Evolutionary conservation across 2,113 vertebrate genomes (phyloP).

Genomic region (Notiomystis cincta): DNA sequence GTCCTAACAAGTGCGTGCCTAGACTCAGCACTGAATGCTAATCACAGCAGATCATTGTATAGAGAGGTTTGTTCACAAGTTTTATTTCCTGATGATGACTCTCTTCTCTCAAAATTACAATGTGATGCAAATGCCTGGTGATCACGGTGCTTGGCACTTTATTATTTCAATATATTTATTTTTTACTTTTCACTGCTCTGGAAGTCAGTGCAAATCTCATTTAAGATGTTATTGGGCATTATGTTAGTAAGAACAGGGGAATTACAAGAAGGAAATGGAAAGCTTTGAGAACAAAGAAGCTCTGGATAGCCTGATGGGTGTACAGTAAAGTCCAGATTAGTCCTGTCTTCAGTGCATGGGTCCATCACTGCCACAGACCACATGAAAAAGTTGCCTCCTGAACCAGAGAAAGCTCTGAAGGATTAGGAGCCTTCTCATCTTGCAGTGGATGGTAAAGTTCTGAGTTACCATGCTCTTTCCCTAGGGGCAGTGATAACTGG

Average conservation of each 20-base stretch:
- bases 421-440: neutral
- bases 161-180: neutral
- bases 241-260: neutral
- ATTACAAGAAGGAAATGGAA: neutral
- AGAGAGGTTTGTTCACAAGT: neutral
- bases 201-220: slow-evolving; percentile 37
- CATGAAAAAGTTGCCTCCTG: neutral
- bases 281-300: neutral
- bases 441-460: neutral
- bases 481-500: neutral
- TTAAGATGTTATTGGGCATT: slow-evolving; percentile 14
- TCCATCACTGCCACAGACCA: neutral
- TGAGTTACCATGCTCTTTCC: neutral
- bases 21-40: neutral
- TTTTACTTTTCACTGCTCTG: neutral
- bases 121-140: neutral
- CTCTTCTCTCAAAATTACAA: neutral
- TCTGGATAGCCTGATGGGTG: neutral
- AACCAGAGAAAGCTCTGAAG: neutral
- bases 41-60: neutral
- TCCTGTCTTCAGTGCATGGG: neutral
- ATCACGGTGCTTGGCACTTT: neutral
- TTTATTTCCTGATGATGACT: neutral
- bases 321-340: neutral
- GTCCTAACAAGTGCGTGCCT: neutral